phyloP scores from a whole-genome alignment of 1,140 invertebrate species.

The Drosophila guanche region DNA sequence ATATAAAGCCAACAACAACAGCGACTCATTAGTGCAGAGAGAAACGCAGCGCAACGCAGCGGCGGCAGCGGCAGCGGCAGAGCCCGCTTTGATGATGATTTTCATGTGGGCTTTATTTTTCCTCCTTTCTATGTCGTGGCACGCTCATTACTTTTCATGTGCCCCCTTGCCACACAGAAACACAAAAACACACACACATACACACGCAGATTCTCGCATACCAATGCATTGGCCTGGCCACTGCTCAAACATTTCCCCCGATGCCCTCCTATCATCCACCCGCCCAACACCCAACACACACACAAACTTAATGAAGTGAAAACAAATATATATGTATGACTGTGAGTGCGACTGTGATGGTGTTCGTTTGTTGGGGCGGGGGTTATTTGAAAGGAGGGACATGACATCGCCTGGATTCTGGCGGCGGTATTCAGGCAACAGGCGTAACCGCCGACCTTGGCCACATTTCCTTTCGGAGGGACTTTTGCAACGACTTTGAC shows the following conservation, averaged over 20 bases:
- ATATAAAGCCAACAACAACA: slow-evolving; percentile 51
- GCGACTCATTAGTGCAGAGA: slow-evolving; percentile 76
- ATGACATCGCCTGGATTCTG: slow-evolving; percentile 7
- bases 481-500: slow-evolving; percentile 25
- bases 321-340: slow-evolving; percentile 64
- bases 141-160: slow-evolving; percentile 79
- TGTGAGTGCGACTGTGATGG: slow-evolving; percentile 12
- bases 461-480: slow-evolving; percentile 58
- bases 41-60: slow-evolving; percentile 46
- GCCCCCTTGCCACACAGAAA: slow-evolving; percentile 12
- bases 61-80: too few relatives aligned
- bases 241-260: too few relatives aligned
- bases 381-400: slow-evolving; percentile 16
- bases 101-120: slow-evolving; percentile 52
- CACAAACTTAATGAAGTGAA: slow-evolving; percentile 75
- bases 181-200: too few relatives aligned
- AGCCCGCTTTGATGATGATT: slow-evolving; percentile 73
- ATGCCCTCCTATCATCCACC: neutral
- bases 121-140: slow-evolving; percentile 65
- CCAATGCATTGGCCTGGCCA: too few relatives aligned
- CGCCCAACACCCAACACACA: slow-evolving; percentile 14
- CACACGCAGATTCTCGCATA: too few relatives aligned
- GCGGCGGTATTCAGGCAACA: slow-evolving; percentile 58
- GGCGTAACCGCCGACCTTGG: slow-evolving; percentile 68
- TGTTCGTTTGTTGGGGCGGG: slow-evolving; percentile 36